Base-by-base conservation (phyloP, 2,113 vertebrate genomes). In the Lathamus discolor region DNA sequence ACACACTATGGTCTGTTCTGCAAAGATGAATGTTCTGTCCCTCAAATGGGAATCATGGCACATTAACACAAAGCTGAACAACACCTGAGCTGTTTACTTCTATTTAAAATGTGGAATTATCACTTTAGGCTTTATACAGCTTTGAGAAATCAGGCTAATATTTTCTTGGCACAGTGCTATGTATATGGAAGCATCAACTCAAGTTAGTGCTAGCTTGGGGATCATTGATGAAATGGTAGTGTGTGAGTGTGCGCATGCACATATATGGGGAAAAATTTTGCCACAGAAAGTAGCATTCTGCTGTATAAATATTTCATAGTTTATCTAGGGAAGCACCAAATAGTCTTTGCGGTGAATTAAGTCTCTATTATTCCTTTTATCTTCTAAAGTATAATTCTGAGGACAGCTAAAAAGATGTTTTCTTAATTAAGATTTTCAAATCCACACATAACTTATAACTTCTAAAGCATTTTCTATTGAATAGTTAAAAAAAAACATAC, bases 331-430 rank as follows among this genome's bases (percentile, higher is more conserved):
- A 95, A 46, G n/a, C 19, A 80, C 51, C 74, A 79, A 52, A 85
- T 54, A 80, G 73, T 59, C 54, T 70, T 67, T 19, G 24, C 31
- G 28, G 37, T 62, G 79, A 87, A 68, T 59, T 78, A 77, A 57
- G 16, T 41, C 35, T 62, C 43, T 86, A 5, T 29, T 94, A 27
- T 35, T 85, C 41, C 25, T 81, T 91, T 89, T 63, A 43, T 81
- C 46, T 76, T 78, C 59, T 64, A 72, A 78, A 89, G 31, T 37
- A 80, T 63, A 70, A 92, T 91, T 87, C 72, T 84, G 48, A 92
- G 82, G 23, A 86, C 19, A 78, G 35, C 22, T 86, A 27, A 75
- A 73, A 57, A 72, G 27, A 3, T 64, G 90, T 90, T 90, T 17
- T 13, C 39, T 69, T 72, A 10, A 49, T 75, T 54, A 86, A 63